A percentile compares a stretch with the other conserved stretches of the same genome.
Conservation (phyloP, 2,113 vertebrate genomes). For the Carassius gibelio region DNA sequence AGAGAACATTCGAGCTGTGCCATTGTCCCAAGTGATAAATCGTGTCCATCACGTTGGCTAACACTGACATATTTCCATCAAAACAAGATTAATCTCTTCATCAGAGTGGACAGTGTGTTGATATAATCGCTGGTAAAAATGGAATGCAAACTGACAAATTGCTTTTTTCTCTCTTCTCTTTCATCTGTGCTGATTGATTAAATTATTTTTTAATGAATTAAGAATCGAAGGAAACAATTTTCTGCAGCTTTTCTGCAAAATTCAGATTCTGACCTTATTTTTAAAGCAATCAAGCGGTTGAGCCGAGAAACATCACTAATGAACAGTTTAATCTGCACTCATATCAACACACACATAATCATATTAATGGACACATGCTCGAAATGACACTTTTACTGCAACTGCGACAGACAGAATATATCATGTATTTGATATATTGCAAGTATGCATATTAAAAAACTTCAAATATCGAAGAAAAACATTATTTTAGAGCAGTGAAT, state of each 20-base stretch:
- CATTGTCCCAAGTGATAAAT: conserved; percentile 93
- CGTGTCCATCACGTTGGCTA: conserved; percentile 84
- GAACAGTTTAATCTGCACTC: not conserved
- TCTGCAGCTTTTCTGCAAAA: conserved; percentile 43
- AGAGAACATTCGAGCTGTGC: conserved; percentile 76
- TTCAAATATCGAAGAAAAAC: no score
- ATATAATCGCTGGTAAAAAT: conserved; percentile 84
- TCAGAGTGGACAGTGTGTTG: conserved; percentile 78
- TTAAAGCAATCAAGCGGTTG: conserved; percentile 43
- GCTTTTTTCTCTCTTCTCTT: conserved; percentile 64
- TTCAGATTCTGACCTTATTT: conserved; percentile 38
- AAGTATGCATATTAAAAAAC: no score
- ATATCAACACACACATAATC: not conserved
- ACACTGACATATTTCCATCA: conserved; percentile 85
- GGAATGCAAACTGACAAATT: conserved; percentile 85
- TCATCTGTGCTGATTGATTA: conserved; percentile 69
- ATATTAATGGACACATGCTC: not conserved
- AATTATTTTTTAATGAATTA: conserved; percentile 59
- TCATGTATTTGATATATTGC: no score
- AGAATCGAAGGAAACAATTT: conserved; percentile 57
- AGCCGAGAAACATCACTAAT: conserved; percentile 11
- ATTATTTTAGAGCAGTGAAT: not conserved
- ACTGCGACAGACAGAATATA: no score
- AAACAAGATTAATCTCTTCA: conserved; percentile 93
- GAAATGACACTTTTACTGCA: no score